Evolutionary conservation across 2,113 vertebrate genomes (phyloP), one percentile per base, ranked within the genome.

Genomic region (Neofelis nebulosa): DNA sequence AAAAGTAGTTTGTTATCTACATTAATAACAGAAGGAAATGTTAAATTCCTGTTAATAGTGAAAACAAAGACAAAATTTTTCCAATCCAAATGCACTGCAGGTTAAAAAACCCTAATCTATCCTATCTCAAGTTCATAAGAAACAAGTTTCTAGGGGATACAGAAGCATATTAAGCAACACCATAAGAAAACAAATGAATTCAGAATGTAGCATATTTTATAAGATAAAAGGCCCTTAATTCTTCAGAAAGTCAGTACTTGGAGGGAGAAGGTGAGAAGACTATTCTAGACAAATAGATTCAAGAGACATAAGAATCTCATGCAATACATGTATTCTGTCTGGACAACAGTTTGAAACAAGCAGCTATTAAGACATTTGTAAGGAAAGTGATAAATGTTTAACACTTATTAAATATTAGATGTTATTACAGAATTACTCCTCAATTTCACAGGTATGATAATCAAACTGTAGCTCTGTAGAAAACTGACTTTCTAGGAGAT

Each of bases 401-500:
- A 23, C 81, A 87, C 41, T 82, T 71, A 73, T n/a, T 73, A 61
- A 95, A 69, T 80, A 71, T 55, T 61, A 79, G 13, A 25, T 63
- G 33, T 19, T 48, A 57, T 50, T 79, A 91, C 63, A 25, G 38
- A 92, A 63, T 65, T 82, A 92, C 27, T 50, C 29, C 11, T 87
- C 82, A 63, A 61, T 80, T 80, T 81, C 65, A 48, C 16, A 93
- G 25, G 18, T 85, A 18, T 93, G 50, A 81, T 71, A 63, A 52
- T 71, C 29, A 55, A 88, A 82, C 41, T 65, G 52, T 73, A 36
- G 36, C 63, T 84, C 21, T 61, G 41, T 13, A 84, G 31, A 69
- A 95, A 93, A 97, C 80, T 48, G 25, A 86, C 31, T 63, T 92
- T 87, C 80, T 61, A 86, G 92, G 50, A 87, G 33, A 63, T 45